Evolutionary conservation across 2,797 vertebrate species (phyloP), one percentile per base, ranked within the genome.

Genomic region (Aldrovandia affinis): DNA sequence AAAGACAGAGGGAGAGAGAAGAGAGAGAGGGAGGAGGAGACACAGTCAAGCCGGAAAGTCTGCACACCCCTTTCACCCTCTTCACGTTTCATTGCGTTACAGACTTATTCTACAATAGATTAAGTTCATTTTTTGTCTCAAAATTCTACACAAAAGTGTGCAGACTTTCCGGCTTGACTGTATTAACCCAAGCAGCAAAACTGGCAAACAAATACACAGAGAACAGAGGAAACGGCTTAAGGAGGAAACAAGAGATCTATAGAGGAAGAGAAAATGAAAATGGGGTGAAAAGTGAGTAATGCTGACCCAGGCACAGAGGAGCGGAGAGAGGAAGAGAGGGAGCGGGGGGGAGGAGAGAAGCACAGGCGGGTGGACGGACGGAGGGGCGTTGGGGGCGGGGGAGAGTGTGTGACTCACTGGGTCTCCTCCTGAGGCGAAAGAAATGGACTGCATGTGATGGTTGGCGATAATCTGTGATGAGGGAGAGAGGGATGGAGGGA

Each of bases 361-460:
- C 9, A 14, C 36, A 9, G 33, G 33, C 12, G 33, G 36, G 20
- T 12, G 75, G 33, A 85, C 15, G 85, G 36, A 83, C 52, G 50
- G 10, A 81, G 39, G 59, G 78, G 61, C 28, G 75, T n/a, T n/a
- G 80, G 28, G 86, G 85, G 88, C 83, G 86, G 82, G 87, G 87
- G 87, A 75, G 8, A 42, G 36, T 2, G 7, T 6, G 89, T 88
- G 92, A 97, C 98, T 99, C 96, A 99, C 98, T 94, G 98, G 97
- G 94, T 99, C 98, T 92, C 98, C 98, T 90, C 98, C 98, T 5
- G 98, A 99, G 0, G 98, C 98, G 0, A 99, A 99, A 82, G 98
- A 99, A 94, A 99, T 99, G 89, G 98, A 99, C 93, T 99, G 98
- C 98, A 99, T 99, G 94, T 99, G 98, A 93, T 99, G 98, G 91